Evolutionary conservation across 2,888 invertebrate genomes (phyloP), one percentile per base, ranked within the genome.

Genomic region (Petrolisthes manimaculis): DNA sequence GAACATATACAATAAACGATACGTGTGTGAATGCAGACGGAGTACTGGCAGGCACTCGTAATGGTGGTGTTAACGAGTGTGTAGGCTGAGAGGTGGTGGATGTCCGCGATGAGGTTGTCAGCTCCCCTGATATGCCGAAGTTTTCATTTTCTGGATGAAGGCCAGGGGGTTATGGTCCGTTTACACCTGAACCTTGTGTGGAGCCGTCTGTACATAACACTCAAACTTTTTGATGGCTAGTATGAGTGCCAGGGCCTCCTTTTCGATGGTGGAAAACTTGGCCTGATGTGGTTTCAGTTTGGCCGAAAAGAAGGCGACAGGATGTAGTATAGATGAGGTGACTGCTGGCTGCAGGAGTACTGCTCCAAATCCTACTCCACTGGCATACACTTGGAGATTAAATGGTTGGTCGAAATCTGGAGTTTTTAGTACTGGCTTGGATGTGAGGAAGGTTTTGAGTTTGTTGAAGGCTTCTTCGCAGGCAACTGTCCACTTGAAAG

Each of bases 161-260:
- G 14, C n/a, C 71, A 71, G 71, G 14, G 71, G 5, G 21, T 71
- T 71, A 71, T 71, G 71, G 21, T 71, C 71, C 1, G 71, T n/a
- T 4, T n/a, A 71, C 21, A 71, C 71, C 21, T 71, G n/a, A 71
- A n/a, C 21, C 71, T 71, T 71, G 14, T n/a, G n/a, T 8, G 8
- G 3, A 21, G 71, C 14, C 71, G 74, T 56, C 9, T 51, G 8
- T 21, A 86, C 21, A 56, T 86, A 86, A 67, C 24, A 69, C 1
- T 81, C 51, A 54, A 86, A 86, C 37, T 82, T 86, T 24, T 82
- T 51, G 18, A 56, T 0, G 1, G 81, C 86, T 12, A 81, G 56
- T 67, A 86, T 4, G 12, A 86, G 53, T 12, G 81, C 86, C 61
- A 86, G 51, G 24, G 69, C 79, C 56, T 86, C 82, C 18, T 51